Percentiles rank a stretch among this genome's conserved stretches.
phyloP scores from a whole-genome alignment of 2,113 vertebrate genomes.

The Python bivittatus region DNA sequence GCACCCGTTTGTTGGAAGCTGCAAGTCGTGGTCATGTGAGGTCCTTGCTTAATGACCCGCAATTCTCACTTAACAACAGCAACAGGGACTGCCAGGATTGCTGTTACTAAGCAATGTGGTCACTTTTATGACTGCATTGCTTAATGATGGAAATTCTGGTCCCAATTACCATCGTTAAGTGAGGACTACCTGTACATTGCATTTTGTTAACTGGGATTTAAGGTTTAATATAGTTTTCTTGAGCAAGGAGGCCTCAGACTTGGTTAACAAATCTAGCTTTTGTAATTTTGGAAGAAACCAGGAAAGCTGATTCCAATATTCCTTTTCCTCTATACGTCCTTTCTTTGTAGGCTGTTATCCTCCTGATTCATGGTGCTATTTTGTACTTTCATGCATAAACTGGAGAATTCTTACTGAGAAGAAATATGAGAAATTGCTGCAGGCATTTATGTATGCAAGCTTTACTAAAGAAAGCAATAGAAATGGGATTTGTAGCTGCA shows the following conservation, averaged over 20 bases:
- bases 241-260: neutral
- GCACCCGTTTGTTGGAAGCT: neutral
- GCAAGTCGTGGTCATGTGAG: neutral
- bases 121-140: neutral
- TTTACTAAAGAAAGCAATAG: neutral
- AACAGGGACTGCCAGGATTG: neutral
- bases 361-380: neutral
- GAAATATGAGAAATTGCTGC: neutral
- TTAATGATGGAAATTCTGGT: neutral
- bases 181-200: neutral
- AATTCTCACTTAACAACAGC: neutral
- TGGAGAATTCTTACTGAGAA: neutral
- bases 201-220: neutral
- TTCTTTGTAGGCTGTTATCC: neutral
- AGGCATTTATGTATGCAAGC: neutral
- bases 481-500: neutral
- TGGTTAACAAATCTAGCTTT: neutral
- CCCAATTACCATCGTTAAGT: neutral
- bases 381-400: neutral
- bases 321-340: neutral
- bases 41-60: neutral
- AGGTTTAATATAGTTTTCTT: neutral
- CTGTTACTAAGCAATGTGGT: neutral
- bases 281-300: neutral
- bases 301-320: neutral